A percentile compares a stretch with the other conserved stretches of the same genome.
Evolutionary conservation across 1,140 invertebrate species (phyloP).

Genomic region (Medauroidea extradentata): DNA sequence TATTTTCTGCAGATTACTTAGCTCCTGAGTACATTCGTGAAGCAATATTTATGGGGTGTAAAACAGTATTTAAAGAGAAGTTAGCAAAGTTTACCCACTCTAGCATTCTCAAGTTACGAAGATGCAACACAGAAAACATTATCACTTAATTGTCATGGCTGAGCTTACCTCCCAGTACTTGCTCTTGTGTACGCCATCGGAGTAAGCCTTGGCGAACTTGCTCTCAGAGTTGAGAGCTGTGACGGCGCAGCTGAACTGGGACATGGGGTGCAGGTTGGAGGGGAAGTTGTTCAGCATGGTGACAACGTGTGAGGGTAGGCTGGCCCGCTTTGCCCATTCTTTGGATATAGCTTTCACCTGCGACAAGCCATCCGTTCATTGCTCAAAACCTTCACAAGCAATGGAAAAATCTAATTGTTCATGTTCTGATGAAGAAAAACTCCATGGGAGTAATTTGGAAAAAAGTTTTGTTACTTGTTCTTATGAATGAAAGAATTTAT

Average conservation of each 20-base stretch:
- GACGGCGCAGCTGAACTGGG: constrained; percentile 89
- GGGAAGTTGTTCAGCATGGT: constrained; percentile 95
- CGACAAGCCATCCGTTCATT: too few relatives aligned
- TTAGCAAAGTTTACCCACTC: not conserved
- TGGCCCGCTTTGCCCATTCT: constrained; percentile 87
- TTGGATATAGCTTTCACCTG: constrained; percentile 74
- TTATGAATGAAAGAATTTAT: too few relatives aligned
- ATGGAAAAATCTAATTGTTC: too few relatives aligned
- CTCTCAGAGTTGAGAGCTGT: constrained; percentile 91
- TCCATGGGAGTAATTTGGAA: too few relatives aligned
- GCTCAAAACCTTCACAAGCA: too few relatives aligned
- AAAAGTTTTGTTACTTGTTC: too few relatives aligned
- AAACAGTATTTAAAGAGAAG: not conserved
- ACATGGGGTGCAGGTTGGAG: constrained; percentile 91
- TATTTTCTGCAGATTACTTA: too few relatives aligned
- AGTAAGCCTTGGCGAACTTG: constrained; percentile 89
- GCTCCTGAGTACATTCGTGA: too few relatives aligned
- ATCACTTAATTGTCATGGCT: not conserved
- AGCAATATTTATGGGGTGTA: too few relatives aligned
- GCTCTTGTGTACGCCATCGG: constrained; percentile 75
- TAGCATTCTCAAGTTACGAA: not conserved
- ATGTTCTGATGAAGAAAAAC: too few relatives aligned
- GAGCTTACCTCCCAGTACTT: constrained; percentile 81
- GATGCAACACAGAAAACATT: not conserved
- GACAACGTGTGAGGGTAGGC: constrained; percentile 88